These are phyloP conservation scores for Otus scops DNA, from an alignment of 2,797 vertebrate genomes.

Conservation along the genomic window DNA sequence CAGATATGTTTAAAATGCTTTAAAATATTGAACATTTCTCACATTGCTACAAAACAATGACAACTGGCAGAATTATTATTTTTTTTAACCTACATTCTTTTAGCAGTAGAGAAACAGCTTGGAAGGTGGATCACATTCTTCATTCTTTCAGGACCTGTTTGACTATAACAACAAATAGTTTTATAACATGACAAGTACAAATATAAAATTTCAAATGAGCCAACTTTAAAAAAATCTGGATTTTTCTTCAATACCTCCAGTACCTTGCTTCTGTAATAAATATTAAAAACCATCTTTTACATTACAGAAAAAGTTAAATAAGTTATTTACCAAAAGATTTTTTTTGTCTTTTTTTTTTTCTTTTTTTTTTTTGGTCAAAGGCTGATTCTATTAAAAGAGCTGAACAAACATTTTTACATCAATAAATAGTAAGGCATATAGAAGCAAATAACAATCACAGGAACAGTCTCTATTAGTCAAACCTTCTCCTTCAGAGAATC, in stretches of 20 bases:
- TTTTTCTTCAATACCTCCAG: background rate
- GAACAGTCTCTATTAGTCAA: constrained; percentile 38
- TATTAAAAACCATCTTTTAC: constrained; percentile 34
- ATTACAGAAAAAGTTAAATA: constrained; percentile 56
- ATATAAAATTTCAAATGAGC: constrained; percentile 11
- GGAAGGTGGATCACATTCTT: background rate
- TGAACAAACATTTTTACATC: background rate
- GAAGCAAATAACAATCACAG: background rate
- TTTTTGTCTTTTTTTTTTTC: background rate
- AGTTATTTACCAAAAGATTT: constrained; percentile 40
- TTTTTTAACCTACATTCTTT: background rate
- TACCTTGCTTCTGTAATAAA: constrained; percentile 53
- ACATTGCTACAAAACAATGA: background rate
- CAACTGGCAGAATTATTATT: background rate
- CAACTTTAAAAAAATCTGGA: background rate
- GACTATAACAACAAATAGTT: background rate
- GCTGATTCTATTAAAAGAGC: background rate
- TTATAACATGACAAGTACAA: background rate
- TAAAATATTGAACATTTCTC: background rate
- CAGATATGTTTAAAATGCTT: constrained; percentile 6
- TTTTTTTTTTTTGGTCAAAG: background rate
- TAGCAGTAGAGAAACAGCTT: background rate
- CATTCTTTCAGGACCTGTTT: background rate
- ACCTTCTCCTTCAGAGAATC: constrained; percentile 64
- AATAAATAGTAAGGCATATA: constrained; percentile 46